These are phyloP conservation scores for Phrixothrix hirtus DNA, from an alignment of 2,888 invertebrate species.

Conservation along the genomic window DNA sequence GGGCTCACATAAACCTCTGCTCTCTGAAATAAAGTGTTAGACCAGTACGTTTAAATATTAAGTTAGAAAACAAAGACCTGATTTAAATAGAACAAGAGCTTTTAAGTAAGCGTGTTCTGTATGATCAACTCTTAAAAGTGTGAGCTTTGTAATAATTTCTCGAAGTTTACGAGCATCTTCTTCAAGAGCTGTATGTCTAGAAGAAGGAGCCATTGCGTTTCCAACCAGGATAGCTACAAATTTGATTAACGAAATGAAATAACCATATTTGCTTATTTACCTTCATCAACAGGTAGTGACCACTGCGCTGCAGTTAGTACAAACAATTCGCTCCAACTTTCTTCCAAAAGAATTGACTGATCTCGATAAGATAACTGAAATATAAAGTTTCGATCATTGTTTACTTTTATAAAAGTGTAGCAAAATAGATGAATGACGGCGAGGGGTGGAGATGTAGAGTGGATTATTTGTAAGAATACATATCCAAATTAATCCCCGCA, in stretches of 20 bases:
- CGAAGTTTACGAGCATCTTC: conserved; percentile 65
- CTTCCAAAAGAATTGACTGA: conserved; percentile 73
- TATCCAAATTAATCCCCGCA: no score
- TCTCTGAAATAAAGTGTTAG: conserved; percentile 59
- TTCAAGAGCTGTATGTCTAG: conserved; percentile 60
- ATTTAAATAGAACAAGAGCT: conserved; percentile 77
- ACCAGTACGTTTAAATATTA: no score
- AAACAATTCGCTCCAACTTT: conserved; percentile 83
- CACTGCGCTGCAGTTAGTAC: conserved; percentile 82
- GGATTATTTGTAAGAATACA: no score
- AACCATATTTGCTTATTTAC: conserved; percentile 52
- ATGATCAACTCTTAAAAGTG: conserved; percentile 71
- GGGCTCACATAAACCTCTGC: conserved; percentile 64
- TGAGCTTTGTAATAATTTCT: conserved; percentile 68
- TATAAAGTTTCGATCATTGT: no score
- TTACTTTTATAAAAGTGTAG: no score
- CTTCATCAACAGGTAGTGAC: conserved; percentile 74
- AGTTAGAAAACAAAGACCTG: conserved; percentile 65
- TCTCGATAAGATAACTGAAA: conserved; percentile 68
- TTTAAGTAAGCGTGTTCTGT: conserved; percentile 87
- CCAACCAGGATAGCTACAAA: conserved; percentile 47
- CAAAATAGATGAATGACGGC: no score
- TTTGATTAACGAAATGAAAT: background rate
- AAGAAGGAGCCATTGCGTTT: conserved; percentile 57
- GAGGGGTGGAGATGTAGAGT: no score